These are phyloP conservation scores for Xanthorhoe spadicearia DNA, from an alignment of 2,888 invertebrate genomes.

Conservation along the genomic window DNA sequence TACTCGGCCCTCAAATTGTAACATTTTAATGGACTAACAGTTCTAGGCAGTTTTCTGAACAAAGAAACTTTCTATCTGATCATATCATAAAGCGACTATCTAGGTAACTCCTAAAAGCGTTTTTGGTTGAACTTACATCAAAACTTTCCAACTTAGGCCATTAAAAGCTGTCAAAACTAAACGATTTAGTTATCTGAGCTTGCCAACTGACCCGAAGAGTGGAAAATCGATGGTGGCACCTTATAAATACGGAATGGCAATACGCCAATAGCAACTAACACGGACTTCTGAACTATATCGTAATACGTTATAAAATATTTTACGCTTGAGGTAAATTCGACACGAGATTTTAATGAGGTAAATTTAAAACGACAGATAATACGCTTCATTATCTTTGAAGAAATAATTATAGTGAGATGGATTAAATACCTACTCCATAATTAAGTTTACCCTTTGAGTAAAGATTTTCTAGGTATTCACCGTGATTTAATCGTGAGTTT, in stretches of 20 bases:
- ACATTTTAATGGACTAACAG: no score
- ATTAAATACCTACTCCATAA: no score
- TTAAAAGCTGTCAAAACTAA: slow-evolving; percentile 31
- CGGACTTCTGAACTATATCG: slow-evolving; percentile 34
- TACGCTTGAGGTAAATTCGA: slow-evolving; percentile 10
- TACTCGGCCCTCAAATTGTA: no score
- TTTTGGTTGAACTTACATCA: slow-evolving; percentile 16
- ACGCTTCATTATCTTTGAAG: no score
- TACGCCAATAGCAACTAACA: slow-evolving; percentile 41
- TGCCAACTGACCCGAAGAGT: slow-evolving; percentile 41
- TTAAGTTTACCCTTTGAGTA: no score
- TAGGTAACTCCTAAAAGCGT: slow-evolving; percentile 14
- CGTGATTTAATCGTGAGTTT: no score
- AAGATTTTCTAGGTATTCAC: no score
- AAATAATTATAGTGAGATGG: no score
- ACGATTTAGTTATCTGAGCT: slow-evolving; percentile 35
- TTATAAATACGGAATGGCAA: slow-evolving; percentile 44
- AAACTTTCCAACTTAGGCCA: slow-evolving; percentile 21
- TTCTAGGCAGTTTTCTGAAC: background rate
- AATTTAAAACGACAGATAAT: no score
- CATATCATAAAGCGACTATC: background rate
- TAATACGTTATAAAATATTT: slow-evolving; percentile 26
- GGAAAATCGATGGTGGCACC: slow-evolving; percentile 43
- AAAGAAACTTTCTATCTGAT: background rate
- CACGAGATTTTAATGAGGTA: background rate